These are phyloP conservation scores for Thalassarche chlororhynchos DNA, from an alignment of 2,113 vertebrate genomes.

Conservation along the genomic window DNA sequence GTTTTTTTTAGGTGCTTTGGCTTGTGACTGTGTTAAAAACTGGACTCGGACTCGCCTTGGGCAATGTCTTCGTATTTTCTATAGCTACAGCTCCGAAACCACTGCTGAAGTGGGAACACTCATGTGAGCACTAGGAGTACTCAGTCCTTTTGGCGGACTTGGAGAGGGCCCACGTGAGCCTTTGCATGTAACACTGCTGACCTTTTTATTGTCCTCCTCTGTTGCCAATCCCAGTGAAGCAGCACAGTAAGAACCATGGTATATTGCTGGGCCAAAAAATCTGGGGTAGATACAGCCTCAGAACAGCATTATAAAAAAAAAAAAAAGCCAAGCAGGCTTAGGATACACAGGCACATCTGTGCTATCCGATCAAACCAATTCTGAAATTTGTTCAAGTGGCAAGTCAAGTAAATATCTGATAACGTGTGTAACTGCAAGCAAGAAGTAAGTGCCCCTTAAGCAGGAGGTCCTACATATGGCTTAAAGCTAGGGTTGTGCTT, in stretches of 20 bases:
- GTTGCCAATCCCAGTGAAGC: background rate
- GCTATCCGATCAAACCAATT: background rate
- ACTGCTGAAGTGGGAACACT: background rate
- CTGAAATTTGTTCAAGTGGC: background rate
- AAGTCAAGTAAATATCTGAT: background rate
- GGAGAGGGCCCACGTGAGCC: background rate
- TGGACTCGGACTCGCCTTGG: background rate
- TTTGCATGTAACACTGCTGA: background rate
- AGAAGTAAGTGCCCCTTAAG: background rate
- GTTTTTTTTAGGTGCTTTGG: background rate
- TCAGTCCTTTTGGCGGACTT: background rate
- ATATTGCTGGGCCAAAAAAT: background rate
- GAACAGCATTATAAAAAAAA: background rate
- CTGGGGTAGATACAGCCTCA: background rate
- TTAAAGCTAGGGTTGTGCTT: background rate
- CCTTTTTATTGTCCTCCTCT: background rate
- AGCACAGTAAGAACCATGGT: background rate
- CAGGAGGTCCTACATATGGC: background rate
- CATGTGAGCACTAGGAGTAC: background rate
- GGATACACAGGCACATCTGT: background rate
- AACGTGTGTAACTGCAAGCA: background rate
- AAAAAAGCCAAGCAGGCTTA: background rate
- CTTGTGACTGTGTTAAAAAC: background rate
- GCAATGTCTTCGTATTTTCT: background rate
- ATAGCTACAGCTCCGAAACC: background rate